Conservation (phyloP, 2,888 invertebrate genomes). For the Xestobium rufovillosum region DNA sequence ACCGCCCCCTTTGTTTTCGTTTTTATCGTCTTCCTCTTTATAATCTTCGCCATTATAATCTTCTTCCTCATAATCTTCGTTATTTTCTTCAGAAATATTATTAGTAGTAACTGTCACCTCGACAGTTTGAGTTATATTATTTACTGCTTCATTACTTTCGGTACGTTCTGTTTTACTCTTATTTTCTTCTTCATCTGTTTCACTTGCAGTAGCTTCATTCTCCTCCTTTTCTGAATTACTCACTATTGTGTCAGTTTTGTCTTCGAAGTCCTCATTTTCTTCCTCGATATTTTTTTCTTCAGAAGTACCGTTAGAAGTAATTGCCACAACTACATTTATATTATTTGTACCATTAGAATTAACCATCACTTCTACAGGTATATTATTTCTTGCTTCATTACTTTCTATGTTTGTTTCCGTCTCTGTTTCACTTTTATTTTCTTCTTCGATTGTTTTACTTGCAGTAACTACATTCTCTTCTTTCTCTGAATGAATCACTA, state of each 20-base stretch:
- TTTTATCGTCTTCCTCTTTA: slow-evolving; percentile 13
- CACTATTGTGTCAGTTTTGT: slow-evolving; percentile 4
- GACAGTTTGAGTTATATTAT: not conserved
- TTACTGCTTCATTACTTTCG: slow-evolving; percentile 4
- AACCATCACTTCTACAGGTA: not conserved
- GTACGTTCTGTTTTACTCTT: slow-evolving; percentile 13
- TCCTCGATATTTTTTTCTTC: slow-evolving; percentile 8
- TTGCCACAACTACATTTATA: not conserved
- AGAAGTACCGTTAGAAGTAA: too few species aligned
- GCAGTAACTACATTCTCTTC: slow-evolving; percentile 5
- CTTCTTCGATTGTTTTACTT: slow-evolving; percentile 7
- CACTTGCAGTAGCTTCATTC: slow-evolving; percentile 4
- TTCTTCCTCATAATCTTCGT: slow-evolving; percentile 8
- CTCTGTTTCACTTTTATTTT: slow-evolving; percentile 18
- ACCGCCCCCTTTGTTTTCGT: slow-evolving; percentile 8
- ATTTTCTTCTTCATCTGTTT: slow-evolving; percentile 9
- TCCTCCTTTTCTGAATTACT: too few species aligned
- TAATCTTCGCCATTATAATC: slow-evolving; percentile 19
- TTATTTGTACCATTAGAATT: not conserved
- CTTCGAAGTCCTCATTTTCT: slow-evolving; percentile 9
- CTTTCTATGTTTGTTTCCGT: slow-evolving; percentile 13
- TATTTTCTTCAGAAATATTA: not conserved
- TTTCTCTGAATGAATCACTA: not conserved
- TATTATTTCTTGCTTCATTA: slow-evolving; percentile 11
- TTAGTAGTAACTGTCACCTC: slow-evolving; percentile 2